phyloP scores from a whole-genome alignment of 1,140 invertebrate species.

The Oncopodura yosiiana region DNA sequence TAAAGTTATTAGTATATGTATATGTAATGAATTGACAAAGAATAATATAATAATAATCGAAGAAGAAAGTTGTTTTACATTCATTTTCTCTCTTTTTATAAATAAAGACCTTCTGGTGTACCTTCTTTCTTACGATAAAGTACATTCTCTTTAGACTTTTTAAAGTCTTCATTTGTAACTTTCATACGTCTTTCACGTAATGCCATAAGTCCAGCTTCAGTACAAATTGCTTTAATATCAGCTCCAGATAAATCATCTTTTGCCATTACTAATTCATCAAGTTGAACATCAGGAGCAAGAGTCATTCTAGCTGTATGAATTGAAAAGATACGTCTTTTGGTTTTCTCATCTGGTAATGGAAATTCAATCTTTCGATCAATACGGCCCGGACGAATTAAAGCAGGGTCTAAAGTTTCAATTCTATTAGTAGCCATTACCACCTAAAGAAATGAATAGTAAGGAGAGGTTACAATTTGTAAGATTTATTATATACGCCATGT shows the following conservation, averaged over 20 bases:
- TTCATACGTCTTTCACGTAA: conserved; percentile 96
- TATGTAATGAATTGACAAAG: no score
- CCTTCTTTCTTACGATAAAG: conserved; percentile 98
- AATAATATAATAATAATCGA: no score
- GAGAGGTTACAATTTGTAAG: neutral
- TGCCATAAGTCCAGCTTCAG: conserved; percentile 96
- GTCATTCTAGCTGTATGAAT: conserved; percentile 99
- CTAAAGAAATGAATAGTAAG: conserved; percentile 42
- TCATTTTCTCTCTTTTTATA: no score
- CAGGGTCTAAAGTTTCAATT: conserved; percentile 98
- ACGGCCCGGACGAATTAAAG: conserved; percentile 93
- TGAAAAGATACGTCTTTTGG: conserved; percentile 93
- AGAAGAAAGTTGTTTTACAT: no score
- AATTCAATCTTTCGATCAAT: conserved; percentile 99
- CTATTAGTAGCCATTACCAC: conserved; percentile 99
- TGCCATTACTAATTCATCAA: conserved; percentile 96
- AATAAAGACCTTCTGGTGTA: conserved; percentile 95
- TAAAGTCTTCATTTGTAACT: conserved; percentile 98
- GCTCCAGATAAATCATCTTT: conserved; percentile 99
- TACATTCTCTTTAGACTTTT: conserved; percentile 99
- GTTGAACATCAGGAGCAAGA: conserved; percentile 89
- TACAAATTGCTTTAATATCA: conserved; percentile 92
- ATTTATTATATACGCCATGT: neutral
- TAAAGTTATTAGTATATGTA: no score
- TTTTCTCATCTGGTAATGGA: conserved; percentile 98